Evolutionary conservation across 2,113 vertebrate species (phyloP).

Genomic region (Misgurnus anguillicaudatus): DNA sequence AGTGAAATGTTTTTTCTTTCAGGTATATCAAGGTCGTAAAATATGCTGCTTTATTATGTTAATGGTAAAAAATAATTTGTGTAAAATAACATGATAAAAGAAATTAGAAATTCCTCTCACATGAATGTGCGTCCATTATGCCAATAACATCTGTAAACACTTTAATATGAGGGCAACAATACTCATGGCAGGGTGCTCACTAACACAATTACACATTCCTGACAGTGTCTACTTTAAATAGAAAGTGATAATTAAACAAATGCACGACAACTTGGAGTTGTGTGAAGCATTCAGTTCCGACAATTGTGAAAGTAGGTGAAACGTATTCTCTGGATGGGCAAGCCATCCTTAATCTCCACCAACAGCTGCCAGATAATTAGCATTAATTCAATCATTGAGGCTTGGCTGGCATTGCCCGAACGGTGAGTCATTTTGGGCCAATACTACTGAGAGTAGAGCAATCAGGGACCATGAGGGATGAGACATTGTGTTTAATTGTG

Average conservation of each 20-base stretch:
- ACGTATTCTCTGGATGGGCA: conserved; percentile 19
- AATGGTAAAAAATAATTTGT: too few relatives aligned
- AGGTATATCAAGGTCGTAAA: too few relatives aligned
- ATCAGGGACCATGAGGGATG: not conserved
- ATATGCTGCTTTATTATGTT: too few relatives aligned
- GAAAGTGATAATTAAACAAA: conserved; percentile 32
- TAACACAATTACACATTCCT: conserved; percentile 17
- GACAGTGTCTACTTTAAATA: conserved; percentile 23
- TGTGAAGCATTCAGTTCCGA: not conserved
- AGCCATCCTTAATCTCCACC: conserved; percentile 39
- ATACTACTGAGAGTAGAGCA: not conserved
- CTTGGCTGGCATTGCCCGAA: not conserved
- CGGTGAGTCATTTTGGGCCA: conserved; percentile 27
- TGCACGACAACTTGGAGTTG: not conserved
- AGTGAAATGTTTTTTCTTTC: not conserved
- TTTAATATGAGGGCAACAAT: conserved; percentile 10
- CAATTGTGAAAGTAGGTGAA: conserved; percentile 36
- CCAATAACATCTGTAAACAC: not conserved
- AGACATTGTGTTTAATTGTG: not conserved
- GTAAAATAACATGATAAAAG: not conserved
- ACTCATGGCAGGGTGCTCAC: not conserved
- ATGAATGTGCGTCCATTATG: not conserved
- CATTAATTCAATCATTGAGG: conserved; percentile 29
- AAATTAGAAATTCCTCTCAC: not conserved
- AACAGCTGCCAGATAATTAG: conserved; percentile 49